A percentile compares a stretch with the other conserved stretches of the same genome.
Evolutionary conservation across 2,797 vertebrate species (phyloP).

Genomic region (Craterocephalus amniculus): DNA sequence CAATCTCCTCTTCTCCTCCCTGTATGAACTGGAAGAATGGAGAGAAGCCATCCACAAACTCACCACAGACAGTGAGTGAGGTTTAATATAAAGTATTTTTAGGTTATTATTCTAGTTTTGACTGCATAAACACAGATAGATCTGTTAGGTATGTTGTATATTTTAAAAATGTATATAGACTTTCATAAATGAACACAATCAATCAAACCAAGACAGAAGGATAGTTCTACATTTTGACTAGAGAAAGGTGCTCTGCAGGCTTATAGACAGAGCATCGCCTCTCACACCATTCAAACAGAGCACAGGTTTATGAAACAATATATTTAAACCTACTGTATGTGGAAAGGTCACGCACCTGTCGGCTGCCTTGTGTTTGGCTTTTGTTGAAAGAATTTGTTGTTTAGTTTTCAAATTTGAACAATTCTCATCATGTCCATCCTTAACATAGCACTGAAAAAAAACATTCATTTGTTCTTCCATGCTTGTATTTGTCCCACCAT

Average conservation of each 20-base stretch:
- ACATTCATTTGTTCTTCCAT: not conserved
- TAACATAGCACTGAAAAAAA: too few species aligned
- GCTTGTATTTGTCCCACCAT: not conserved
- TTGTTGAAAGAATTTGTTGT: not conserved
- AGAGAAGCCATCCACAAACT: slow-evolving; percentile 76
- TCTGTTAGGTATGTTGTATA: not conserved
- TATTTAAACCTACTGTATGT: too few species aligned
- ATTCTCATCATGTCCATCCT: too few species aligned
- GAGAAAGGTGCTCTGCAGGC: not conserved
- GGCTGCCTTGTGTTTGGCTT: not conserved
- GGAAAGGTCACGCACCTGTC: too few species aligned
- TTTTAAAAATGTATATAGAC: not conserved
- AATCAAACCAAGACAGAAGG: not conserved
- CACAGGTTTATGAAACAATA: not conserved
- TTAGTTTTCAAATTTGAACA: too few species aligned
- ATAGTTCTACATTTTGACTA: not conserved
- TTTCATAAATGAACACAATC: not conserved
- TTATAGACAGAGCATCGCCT: not conserved
- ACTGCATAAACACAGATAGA: not conserved
- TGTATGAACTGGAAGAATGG: slow-evolving; percentile 82
- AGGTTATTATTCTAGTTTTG: not conserved
- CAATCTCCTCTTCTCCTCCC: slow-evolving; percentile 71
- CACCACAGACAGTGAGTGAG: slow-evolving; percentile 75
- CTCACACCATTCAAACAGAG: not conserved
- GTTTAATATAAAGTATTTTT: not conserved